Conservation (phyloP, 2,113 vertebrate species). For the Indicator maculatus region DNA sequence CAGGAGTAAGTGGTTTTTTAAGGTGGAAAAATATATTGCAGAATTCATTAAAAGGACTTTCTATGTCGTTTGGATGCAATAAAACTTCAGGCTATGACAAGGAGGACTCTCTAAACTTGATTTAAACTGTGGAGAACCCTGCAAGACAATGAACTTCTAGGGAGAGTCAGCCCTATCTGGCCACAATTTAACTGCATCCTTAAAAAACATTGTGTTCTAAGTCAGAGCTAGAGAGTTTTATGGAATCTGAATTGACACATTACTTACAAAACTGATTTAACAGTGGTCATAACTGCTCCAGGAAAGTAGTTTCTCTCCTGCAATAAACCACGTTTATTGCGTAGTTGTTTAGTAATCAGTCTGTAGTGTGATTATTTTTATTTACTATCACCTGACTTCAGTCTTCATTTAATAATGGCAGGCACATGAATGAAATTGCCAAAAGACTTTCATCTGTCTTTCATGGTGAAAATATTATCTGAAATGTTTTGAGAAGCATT, state of each 20-base stretch:
- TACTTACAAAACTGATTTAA: constrained; percentile 54
- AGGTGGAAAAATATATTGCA: not conserved
- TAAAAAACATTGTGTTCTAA: not conserved
- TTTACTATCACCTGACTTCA: constrained; percentile 50
- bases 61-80: not conserved
- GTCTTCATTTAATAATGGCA: constrained; percentile 14
- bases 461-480: not conserved
- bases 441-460: constrained; percentile 23
- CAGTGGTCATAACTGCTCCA: not conserved
- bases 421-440: not conserved
- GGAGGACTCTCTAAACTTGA: not conserved
- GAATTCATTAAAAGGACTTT: not conserved
- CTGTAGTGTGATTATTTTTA: constrained; percentile 41
- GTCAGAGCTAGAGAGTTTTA: not conserved
- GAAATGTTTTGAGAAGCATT: not conserved
- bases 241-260: constrained; percentile 34
- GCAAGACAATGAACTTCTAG: not conserved
- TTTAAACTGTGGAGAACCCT: not conserved
- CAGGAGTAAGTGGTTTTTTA: not conserved
- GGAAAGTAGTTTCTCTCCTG: constrained; percentile 38
- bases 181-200: not conserved
- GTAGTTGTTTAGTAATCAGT: constrained; percentile 55
- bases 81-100: not conserved
- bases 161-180: not conserved
- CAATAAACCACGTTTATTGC: constrained; percentile 59